phyloP scores from a whole-genome alignment of 2,888 invertebrate genomes.

The Seladonia tumulorum region DNA sequence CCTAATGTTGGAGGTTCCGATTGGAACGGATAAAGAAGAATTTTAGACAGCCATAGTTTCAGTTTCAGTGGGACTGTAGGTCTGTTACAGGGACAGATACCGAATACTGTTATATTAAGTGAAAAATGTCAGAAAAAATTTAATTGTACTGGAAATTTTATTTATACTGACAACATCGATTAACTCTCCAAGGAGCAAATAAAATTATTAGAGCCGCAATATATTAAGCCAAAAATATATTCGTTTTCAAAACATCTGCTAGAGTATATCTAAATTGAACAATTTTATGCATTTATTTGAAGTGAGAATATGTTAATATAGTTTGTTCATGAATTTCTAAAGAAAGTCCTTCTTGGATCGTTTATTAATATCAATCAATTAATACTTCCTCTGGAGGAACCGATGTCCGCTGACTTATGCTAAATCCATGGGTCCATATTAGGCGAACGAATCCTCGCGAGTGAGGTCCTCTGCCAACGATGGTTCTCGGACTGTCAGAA shows the following conservation, averaged over 20 bases:
- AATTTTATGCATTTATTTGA: too few relatives aligned
- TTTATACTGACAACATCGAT: neutral
- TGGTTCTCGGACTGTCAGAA: neutral
- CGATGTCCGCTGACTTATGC: neutral
- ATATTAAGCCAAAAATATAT: too few relatives aligned
- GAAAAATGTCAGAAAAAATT: too few relatives aligned
- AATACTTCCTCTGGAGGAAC: slow-evolving; percentile 39
- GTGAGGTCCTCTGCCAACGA: neutral
- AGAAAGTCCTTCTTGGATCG: neutral
- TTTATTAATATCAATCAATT: neutral
- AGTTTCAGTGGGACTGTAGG: neutral
- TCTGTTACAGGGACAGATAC: too few relatives aligned
- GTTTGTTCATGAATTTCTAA: too few relatives aligned
- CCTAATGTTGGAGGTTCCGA: too few relatives aligned
- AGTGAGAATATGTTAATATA: too few relatives aligned
- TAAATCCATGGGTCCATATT: slow-evolving; percentile 62
- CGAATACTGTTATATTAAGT: neutral
- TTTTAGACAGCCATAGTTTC: neutral
- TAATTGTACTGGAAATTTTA: neutral
- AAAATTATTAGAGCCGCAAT: too few relatives aligned
- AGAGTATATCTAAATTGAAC: too few relatives aligned
- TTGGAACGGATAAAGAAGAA: too few relatives aligned
- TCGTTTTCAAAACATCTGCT: too few relatives aligned
- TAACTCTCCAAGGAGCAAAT: neutral
- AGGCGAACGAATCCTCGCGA: slow-evolving; percentile 53